A percentile compares a stretch with the other conserved stretches of the same genome.
phyloP scores from a whole-genome alignment of 2,888 invertebrate species.

The Scaptomyza caliginosa region DNA sequence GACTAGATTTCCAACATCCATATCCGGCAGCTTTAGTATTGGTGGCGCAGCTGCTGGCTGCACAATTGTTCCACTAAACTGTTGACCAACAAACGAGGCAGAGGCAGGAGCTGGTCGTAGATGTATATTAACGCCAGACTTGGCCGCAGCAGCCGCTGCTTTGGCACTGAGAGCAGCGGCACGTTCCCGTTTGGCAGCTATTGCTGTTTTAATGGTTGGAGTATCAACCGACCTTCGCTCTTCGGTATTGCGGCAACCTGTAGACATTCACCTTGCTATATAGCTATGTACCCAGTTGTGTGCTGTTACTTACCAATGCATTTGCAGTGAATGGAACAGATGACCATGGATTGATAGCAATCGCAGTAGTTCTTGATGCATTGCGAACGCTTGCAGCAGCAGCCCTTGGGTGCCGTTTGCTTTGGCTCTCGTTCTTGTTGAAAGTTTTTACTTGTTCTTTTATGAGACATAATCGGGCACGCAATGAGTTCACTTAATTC shows the following conservation, averaged over 20 bases:
- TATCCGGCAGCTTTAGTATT: conserved; percentile 22
- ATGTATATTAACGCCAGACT: conserved; percentile 43
- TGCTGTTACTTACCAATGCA: conserved; percentile 54
- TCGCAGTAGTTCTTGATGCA: conserved; percentile 73
- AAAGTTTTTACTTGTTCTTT: not conserved
- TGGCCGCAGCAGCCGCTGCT: conserved; percentile 57
- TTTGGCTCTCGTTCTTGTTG: conserved; percentile 24
- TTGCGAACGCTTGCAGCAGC: conserved; percentile 68
- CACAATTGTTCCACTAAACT: not conserved
- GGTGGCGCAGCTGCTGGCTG: not conserved
- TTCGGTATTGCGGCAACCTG: conserved; percentile 65
- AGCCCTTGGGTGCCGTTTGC: conserved; percentile 47
- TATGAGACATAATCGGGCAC: conserved; percentile 21
- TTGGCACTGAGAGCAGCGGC: conserved; percentile 56
- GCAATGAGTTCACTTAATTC: not conserved
- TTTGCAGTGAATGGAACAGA: conserved; percentile 58
- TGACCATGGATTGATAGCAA: conserved; percentile 68
- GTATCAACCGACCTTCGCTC: conserved; percentile 23
- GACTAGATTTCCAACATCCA: conserved; percentile 26
- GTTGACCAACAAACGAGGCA: conserved; percentile 1
- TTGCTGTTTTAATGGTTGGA: conserved; percentile 34
- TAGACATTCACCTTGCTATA: not conserved
- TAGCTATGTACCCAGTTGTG: not conserved
- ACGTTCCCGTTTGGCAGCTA: conserved; percentile 41
- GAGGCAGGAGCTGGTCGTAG: conserved; percentile 19